A percentile compares a stretch with the other conserved stretches of the same genome.
phyloP scores from a whole-genome alignment of 2,888 invertebrate species.

The Rosalia funebris region DNA sequence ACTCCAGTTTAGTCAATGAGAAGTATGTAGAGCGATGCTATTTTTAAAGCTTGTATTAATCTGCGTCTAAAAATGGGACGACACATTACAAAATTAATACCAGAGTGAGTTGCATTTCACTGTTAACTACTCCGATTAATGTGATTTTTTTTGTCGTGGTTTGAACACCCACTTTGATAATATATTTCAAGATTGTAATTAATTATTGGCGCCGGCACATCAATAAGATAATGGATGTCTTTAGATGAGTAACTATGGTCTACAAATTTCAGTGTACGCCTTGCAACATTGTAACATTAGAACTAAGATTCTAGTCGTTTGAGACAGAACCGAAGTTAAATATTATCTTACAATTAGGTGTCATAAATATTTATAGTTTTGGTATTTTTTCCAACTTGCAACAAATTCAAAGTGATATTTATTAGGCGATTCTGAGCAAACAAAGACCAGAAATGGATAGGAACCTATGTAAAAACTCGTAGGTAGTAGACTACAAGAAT shows the following conservation, averaged over 20 bases:
- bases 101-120: background rate
- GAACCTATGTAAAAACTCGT: no score
- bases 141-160: background rate
- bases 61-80: constrained; percentile 5
- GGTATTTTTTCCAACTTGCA: no score
- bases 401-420: no score
- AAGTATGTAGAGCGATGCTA: background rate
- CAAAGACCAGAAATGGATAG: no score
- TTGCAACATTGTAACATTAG: background rate
- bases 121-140: background rate
- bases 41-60: constrained; percentile 1
- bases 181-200: background rate
- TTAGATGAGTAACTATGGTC: background rate
- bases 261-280: background rate
- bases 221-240: constrained; percentile 6
- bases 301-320: background rate
- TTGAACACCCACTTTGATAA: background rate
- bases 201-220: background rate
- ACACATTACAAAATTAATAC: background rate
- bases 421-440: no score
- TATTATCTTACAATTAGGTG: no score
- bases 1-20: constrained; percentile 6
- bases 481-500: no score
- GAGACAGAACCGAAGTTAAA: background rate
- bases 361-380: no score